phyloP scores from a whole-genome alignment of 2,113 vertebrate genomes.

The Clarias magur region DNA sequence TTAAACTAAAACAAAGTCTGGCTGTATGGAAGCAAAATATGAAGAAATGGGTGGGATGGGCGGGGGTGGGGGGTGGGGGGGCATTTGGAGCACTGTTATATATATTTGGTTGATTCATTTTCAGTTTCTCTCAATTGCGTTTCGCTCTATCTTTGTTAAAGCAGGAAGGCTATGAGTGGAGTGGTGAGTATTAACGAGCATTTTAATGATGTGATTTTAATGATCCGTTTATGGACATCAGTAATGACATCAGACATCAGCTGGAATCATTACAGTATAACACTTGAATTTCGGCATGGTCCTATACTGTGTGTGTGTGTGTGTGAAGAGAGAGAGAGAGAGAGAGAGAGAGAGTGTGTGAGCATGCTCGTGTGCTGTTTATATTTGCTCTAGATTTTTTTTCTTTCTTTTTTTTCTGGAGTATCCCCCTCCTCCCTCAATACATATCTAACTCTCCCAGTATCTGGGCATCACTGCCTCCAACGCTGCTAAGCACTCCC shows the following conservation, averaged over 20 bases:
- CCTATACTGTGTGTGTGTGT: neutral
- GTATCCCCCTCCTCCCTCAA: constrained; percentile 10
- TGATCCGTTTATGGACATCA: neutral
- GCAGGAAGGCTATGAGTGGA: neutral
- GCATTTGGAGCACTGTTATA: no score
- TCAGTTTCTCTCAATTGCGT: neutral
- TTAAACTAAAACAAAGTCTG: no score
- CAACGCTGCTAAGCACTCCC: neutral
- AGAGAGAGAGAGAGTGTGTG: neutral
- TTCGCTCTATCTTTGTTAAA: neutral
- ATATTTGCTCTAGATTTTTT: constrained; percentile 9
- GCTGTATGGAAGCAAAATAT: no score
- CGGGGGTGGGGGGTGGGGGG: no score
- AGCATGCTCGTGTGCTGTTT: neutral
- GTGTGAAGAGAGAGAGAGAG: neutral
- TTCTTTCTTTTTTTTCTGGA: neutral
- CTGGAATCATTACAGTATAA: neutral
- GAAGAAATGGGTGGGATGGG: no score
- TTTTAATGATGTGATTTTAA: no score
- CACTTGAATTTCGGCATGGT: neutral
- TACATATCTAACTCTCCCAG: constrained; percentile 15
- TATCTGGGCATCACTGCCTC: neutral
- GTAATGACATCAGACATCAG: no score
- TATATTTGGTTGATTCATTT: no score
- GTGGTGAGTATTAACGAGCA: neutral